Base-by-base conservation (phyloP, 2,113 vertebrate genomes). In the Aspiorhynchus laticeps region DNA sequence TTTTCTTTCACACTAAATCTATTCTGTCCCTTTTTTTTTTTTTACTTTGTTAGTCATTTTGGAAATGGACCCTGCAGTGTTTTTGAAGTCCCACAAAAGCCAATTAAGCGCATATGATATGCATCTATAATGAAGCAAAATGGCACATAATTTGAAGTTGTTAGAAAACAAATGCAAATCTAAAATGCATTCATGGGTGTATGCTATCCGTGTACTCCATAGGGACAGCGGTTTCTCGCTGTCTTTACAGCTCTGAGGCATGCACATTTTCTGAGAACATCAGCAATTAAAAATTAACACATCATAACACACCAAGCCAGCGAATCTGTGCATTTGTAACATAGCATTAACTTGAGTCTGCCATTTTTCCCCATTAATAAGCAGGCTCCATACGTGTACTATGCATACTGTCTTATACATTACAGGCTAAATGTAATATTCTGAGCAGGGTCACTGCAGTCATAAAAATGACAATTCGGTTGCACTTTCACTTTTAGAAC, bases 71-170 rank as follows among this genome's bases (percentile, higher is more conserved):
- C 90, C 84, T 84, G 91, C 76, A 88, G 88, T 91, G 51, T 73
- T 82, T 85, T 85, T 87, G 6, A 91, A 86, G 82, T 91, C 88
- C 86, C 89, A 87, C 86, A 88, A 92, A 93, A 90, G 86, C 85
- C 90, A 93, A 89, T 90, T 92, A 92, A 82, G 87, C 46, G 43
- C 76, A 59, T 88, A 84, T 86, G 74, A 90, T 89, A 88, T 89
- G 84, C 90, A 93, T 91, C 89, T 82, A 63, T 88, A 91, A 89
- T 91, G 86, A 90, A 88, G 81, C 76, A 83, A 92, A 91, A 90
- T 85, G 83, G 61, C 86, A 88, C 82, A 88, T 87, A 79, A 91
- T 85, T 88, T 88, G 80, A 90, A 88, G 83, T 67, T 89, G 74
- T 91, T 92, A 67, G 86, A 89, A 90, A 88, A 91, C 89, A 80